Evolutionary conservation across 2,888 invertebrate species (phyloP).

Genomic region (Thelaira solivaga): DNA sequence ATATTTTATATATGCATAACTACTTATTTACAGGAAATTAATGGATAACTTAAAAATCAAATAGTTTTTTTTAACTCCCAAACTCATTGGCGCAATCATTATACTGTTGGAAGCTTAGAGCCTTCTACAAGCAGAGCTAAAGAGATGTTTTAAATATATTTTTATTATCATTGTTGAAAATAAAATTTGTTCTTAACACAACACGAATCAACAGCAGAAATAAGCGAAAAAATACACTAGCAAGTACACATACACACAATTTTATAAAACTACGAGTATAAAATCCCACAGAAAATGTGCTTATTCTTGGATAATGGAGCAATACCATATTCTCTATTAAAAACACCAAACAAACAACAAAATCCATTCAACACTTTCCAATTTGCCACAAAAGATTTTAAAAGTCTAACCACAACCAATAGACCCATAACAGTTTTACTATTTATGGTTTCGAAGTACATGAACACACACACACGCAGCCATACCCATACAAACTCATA

Average conservation of each 20-base stretch:
- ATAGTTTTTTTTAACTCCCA: too few relatives aligned
- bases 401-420: slow-evolving; percentile 43
- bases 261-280: background rate
- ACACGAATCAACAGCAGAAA: background rate
- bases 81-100: too few relatives aligned
- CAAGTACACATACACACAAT: background rate
- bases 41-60: too few relatives aligned
- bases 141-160: background rate
- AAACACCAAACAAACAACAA: background rate
- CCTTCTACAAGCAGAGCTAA: too few relatives aligned
- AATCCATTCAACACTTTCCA: slow-evolving; percentile 44
- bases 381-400: slow-evolving; percentile 46
- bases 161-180: background rate
- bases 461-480: background rate
- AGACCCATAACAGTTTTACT: slow-evolving; percentile 46
- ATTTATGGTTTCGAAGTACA: slow-evolving; percentile 36
- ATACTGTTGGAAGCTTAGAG: too few relatives aligned
- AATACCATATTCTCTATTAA: background rate
- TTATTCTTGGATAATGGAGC: background rate
- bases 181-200: background rate
- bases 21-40: too few relatives aligned
- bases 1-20: too few relatives aligned
- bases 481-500: background rate
- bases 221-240: background rate
- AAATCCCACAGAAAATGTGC: background rate